Conservation (phyloP, 2,797 vertebrate species). For the Helicolenus hilgendorfi region DNA sequence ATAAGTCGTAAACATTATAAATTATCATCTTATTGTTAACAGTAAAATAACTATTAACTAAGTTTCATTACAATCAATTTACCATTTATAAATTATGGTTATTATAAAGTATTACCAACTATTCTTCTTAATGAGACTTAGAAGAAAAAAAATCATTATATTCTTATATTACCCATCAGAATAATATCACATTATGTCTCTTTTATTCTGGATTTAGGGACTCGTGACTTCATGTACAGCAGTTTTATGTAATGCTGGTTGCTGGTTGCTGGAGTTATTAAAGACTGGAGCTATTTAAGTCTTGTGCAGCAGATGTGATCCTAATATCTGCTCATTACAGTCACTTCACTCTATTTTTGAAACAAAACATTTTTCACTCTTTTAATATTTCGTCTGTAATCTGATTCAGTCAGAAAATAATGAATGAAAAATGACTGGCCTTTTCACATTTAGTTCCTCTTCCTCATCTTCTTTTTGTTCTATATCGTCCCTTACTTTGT, state of each 20-base stretch:
- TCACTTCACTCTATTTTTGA: constrained; percentile 58
- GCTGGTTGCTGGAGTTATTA: constrained; percentile 34
- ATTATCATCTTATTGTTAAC: no score
- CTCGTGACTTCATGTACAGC: neutral
- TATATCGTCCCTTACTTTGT: neutral
- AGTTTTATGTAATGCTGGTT: neutral
- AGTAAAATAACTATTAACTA: no score
- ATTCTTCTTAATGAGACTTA: neutral
- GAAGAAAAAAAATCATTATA: neutral
- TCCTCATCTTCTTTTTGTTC: neutral
- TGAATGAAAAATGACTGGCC: neutral
- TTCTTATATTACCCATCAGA: neutral
- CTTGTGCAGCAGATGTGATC: constrained; percentile 64
- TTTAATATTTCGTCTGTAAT: constrained; percentile 52
- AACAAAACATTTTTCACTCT: constrained; percentile 55
- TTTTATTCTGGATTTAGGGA: neutral
- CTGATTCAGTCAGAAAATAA: constrained; percentile 51
- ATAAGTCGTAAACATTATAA: no score
- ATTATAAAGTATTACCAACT: no score
- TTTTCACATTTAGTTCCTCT: neutral
- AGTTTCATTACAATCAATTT: no score
- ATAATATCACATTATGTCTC: neutral
- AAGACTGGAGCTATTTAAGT: constrained; percentile 65
- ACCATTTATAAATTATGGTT: fast-evolving
- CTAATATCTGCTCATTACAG: constrained; percentile 63